Base-by-base conservation (phyloP, 2,888 invertebrate species). In the Drosophila picticornis region DNA sequence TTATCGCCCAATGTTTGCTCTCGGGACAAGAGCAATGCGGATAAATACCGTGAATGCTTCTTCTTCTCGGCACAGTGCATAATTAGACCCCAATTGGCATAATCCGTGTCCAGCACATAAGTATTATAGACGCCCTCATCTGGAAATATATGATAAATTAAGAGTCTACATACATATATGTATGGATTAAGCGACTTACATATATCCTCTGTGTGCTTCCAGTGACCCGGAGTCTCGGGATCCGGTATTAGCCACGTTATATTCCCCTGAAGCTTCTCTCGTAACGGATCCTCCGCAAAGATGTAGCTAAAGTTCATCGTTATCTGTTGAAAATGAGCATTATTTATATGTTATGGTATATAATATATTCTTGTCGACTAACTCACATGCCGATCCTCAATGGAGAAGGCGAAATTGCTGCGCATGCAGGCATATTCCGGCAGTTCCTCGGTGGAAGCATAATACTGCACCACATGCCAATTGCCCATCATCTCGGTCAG, bases 241-340 rank as follows among this genome's bases (percentile, higher is more conserved):
- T 96, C 96, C 0, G 96, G 96, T 70, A 97, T 96, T 83, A 95
- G 94, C 97, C 97, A 98, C 0, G 97, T 97, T 80, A 98, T 97
- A 91, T 97, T 98, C 1, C 97, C 97, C 51, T 96, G 94, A 10
- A 97, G 94, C 72, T 95, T 95, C 92, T 97, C 97, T 32, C 96
- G 96, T 9, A 96, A 93, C 0, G 97, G 97, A 93, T 97, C 97
- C 90, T 97, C 97, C 0, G 96, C 96, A 87, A 96, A 98, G 65
- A 96, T 96, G 92, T 97, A 98, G 2, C 97, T 97, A 93, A 97
- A 97, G 93, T 97, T 97, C 97, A 98, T 97, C 1, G 96, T 97
- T 55, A 97, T 96, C 87, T 96, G 95, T 13, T 13, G n/a, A n/a
- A 25, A 13, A 34, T 19, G 9, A 10, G 13, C 25, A 53, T 53